Evolutionary conservation across 2,797 vertebrate genomes (phyloP), one percentile per base, ranked within the genome.

Genomic region (Microchirus variegatus): DNA sequence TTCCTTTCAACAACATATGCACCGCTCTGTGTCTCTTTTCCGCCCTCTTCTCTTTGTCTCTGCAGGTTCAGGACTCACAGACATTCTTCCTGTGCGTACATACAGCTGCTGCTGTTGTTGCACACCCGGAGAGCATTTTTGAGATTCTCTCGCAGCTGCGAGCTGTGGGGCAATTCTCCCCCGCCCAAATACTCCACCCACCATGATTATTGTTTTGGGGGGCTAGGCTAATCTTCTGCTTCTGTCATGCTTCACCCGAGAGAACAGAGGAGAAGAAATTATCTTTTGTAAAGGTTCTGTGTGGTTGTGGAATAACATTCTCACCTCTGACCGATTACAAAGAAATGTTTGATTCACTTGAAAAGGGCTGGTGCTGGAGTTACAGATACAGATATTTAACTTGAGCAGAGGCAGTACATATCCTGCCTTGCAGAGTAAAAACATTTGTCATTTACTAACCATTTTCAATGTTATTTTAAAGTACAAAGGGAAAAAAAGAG

Each of bases 91-190:
- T 31, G 59, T 44, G 76, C 70, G 75, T 56, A 42, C 69, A 71
- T 35, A 43, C 43, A 49, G 63, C 53, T 31, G 50, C 54, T 5
- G 17, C 66, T 70, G 63, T 53, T 22, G 63, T 66, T 72, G 59
- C 82, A 78, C 77, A 67, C 66, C 78, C 74, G 69, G 77, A 70
- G 78, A 73, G 57, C 85, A 86, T 90, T 89, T 82, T 83, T 91
- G 62, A 61, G 80, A 90, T 91, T 92, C 90, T 68, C 89, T 59
- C 58, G 74, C 74, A 78, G 82, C 81, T 84, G 78, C 65, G 70
- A 31, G 13, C 5, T 9, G 60, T 47, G 61, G 70, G 56, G 56
- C 44, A 58, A 15, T 48, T 36, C 43, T 16, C 16, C 70, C 62
- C 52, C 54, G 17, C 61, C 60, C 66, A 50, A 35, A 45, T 53